Percentiles rank a stretch among this genome's conserved stretches.
These are phyloP conservation scores for Drosophila carrolli DNA, from an alignment of 1,140 invertebrate genomes.

Conservation along the genomic window DNA sequence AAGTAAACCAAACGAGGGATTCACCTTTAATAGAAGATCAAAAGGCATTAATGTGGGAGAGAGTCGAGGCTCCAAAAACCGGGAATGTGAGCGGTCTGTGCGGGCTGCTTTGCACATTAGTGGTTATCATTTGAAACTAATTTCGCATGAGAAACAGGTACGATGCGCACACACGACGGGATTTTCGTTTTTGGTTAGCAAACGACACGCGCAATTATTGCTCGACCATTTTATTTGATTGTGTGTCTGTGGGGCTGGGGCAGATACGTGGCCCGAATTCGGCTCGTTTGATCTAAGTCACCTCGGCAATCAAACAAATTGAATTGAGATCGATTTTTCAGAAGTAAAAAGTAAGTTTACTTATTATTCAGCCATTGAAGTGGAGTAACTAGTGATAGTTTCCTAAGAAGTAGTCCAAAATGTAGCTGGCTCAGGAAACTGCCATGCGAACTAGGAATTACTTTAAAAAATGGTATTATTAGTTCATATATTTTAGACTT, in stretches of 20 bases:
- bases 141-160: conserved; percentile 79
- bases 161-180: conserved; percentile 39
- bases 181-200: conserved; percentile 68
- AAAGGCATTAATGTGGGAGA: conserved; percentile 65
- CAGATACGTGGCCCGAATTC: conserved; percentile 66
- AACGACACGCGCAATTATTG: conserved; percentile 81
- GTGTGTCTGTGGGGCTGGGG: conserved; percentile 25
- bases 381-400: no score
- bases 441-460: no score
- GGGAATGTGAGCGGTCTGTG: not conserved
- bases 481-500: no score
- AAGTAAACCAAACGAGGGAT: not conserved
- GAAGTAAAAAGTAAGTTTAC: conserved; percentile 40
- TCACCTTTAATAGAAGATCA: conserved; percentile 58
- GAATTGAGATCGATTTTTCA: conserved; percentile 75
- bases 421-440: no score
- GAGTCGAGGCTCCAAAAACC: conserved; percentile 9
- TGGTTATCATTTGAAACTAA: conserved; percentile 70
- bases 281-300: conserved; percentile 73
- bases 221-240: conserved; percentile 73
- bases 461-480: no score
- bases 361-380: not conserved
- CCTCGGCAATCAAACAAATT: conserved; percentile 74
- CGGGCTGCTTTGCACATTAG: conserved; percentile 66
- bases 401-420: not conserved